phyloP scores from a whole-genome alignment of 2,888 invertebrate species.

The Drosophila subquinaria region DNA sequence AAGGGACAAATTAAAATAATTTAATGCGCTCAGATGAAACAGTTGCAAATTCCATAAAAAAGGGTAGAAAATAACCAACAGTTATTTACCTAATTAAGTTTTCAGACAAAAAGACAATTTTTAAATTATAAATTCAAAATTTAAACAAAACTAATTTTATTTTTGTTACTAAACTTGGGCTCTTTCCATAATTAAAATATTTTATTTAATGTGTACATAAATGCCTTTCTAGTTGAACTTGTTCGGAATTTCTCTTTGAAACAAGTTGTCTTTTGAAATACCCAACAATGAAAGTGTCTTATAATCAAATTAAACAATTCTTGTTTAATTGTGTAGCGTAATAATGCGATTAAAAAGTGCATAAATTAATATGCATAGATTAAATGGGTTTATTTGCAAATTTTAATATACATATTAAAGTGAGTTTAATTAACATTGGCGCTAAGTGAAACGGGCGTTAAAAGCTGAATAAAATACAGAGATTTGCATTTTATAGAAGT shows the following conservation, averaged over 20 bases:
- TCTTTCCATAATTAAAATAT: conserved; percentile 39
- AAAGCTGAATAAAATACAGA: conserved; percentile 13
- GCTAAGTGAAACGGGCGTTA: conserved; percentile 36
- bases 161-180: conserved; percentile 21
- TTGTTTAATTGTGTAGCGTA: conserved; percentile 21
- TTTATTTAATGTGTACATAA: conserved; percentile 40
- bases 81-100: not conserved
- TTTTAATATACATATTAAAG: conserved; percentile 3
- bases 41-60: not conserved
- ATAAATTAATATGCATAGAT: conserved; percentile 19
- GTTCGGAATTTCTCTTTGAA: conserved; percentile 18
- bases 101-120: not conserved
- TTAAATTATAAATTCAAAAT: conserved; percentile 26
- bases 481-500: conserved; percentile 4
- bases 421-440: conserved; percentile 20
- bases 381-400: not conserved
- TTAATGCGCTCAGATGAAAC: not conserved
- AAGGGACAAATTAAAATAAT: not conserved
- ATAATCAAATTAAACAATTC: conserved; percentile 18
- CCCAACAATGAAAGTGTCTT: not conserved
- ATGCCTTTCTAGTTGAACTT: conserved; percentile 19
- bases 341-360: conserved; percentile 24
- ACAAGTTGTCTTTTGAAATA: conserved; percentile 33
- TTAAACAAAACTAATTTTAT: conserved; percentile 15
- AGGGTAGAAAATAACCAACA: not conserved